phyloP scores from a whole-genome alignment of 2,888 invertebrate genomes.

The Andrena trimmerana region DNA sequence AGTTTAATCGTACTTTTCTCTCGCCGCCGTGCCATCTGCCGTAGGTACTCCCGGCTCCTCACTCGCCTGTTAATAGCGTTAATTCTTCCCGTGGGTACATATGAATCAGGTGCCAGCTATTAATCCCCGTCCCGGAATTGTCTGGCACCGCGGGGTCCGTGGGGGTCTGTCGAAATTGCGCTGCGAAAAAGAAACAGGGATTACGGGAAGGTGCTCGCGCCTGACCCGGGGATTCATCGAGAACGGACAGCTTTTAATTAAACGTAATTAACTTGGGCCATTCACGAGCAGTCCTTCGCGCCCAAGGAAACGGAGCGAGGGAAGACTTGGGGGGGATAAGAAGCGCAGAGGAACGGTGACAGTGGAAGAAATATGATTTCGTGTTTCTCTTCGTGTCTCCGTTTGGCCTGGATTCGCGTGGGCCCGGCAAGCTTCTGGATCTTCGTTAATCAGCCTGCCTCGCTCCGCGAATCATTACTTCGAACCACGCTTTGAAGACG shows the following conservation, averaged over 20 bases:
- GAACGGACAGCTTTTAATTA: constrained; percentile 26
- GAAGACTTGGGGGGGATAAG: no score
- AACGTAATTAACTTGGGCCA: constrained; percentile 26
- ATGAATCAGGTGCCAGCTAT: constrained; percentile 62
- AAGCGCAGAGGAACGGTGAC: not conserved
- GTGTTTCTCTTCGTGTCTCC: not conserved
- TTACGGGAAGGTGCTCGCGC: not conserved
- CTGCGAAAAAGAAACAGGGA: not conserved
- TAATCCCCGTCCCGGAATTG: constrained; percentile 60
- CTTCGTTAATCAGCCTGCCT: constrained; percentile 34
- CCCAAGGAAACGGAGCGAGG: not conserved
- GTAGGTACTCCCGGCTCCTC: constrained; percentile 5
- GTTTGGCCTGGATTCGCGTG: not conserved
- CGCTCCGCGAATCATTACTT: constrained; percentile 14
- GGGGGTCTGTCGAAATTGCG: not conserved
- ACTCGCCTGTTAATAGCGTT: constrained; percentile 60
- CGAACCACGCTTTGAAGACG: constrained; percentile 17
- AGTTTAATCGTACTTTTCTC: constrained; percentile 68
- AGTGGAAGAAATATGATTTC: constrained; percentile 9
- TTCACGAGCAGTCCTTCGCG: not conserved
- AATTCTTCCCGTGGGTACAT: constrained; percentile 63
- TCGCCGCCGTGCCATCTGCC: constrained; percentile 46
- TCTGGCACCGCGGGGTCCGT: not conserved
- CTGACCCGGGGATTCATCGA: constrained; percentile 1
- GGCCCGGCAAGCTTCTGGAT: not conserved